Base-by-base conservation (phyloP, 1,140 invertebrate genomes). In the Pissodes strobi region DNA sequence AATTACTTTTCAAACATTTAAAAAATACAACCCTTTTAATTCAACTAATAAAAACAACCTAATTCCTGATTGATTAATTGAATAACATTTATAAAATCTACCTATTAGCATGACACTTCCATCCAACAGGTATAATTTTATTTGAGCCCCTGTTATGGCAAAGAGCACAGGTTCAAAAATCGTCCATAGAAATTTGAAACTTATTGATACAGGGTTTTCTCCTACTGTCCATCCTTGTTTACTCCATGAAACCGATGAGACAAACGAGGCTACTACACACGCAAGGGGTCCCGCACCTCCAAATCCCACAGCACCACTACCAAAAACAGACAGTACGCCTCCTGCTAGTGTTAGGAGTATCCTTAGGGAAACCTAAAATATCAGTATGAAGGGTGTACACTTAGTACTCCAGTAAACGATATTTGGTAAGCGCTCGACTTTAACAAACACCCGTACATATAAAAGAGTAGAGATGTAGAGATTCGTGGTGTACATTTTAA, bases 81-180 rank as follows among this genome's bases (percentile, higher is more conserved):
- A 12, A 34, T 34, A 12, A 34, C 9, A 30, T 12, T 30, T 30
- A 30, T 30, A 30, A 6, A 12, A 13, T 41, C 8, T 45, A 46
- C 43, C 43, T 19, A 46, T 46, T n/a, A 51, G 27, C 8, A 62
- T 23, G 23, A 62, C 12, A 21, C 13, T 53, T 4, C 82, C 78
- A 38, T 88, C 84, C 48, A 91, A 74, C 67, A 90, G 86, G 34
- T 77, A 72, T 12, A 90, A 84, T 67, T 86, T 88, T 48, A 97
- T 86, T 80, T 93, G 90, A 5, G 91, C 86, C 3, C 94, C 94
- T 22, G 95, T 97, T n/a, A 97, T 80, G 18, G 87, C 88, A 77
- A 97, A 97, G 1, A 97, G 82, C 69, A 97, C 88, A 0, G 94
- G 94, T 78, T 97, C 92, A 74, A 95, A 95, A 61, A 97, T 87